Evolutionary conservation across 2,797 vertebrate species (phyloP).

Genomic region (Epinephelus malabaricus): DNA sequence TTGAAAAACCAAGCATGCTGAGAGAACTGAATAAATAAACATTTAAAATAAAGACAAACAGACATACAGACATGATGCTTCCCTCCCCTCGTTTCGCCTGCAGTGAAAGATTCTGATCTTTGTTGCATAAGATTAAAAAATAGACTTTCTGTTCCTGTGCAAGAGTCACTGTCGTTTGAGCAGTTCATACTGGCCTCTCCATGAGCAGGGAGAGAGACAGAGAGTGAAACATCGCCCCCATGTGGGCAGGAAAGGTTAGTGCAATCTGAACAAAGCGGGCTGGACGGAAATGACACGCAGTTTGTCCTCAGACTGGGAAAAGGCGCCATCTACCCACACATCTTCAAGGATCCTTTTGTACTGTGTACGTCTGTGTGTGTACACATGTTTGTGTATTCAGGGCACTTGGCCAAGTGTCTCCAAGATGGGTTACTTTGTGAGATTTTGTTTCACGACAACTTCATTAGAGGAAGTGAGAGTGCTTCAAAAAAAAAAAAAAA

Average conservation of each 20-base stretch:
- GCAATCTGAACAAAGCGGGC: slow-evolving; percentile 74
- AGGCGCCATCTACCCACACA: neutral
- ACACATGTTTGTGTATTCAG: slow-evolving; percentile 5
- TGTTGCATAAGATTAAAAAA: slow-evolving; percentile 80
- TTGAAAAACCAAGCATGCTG: slow-evolving; percentile 44
- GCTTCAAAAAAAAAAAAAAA: neutral
- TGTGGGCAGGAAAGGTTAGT: slow-evolving; percentile 73
- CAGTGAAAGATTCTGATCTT: slow-evolving; percentile 57
- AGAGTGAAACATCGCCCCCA: slow-evolving; percentile 63
- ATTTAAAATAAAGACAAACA: slow-evolving; percentile 33
- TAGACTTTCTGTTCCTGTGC: slow-evolving; percentile 73
- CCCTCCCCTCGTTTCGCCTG: slow-evolving; percentile 35
- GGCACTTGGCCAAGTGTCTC: slow-evolving; percentile 44
- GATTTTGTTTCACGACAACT: slow-evolving; percentile 42
- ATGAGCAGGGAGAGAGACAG: slow-evolving; percentile 6
- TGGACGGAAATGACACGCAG: slow-evolving; percentile 66
- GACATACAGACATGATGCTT: slow-evolving; percentile 25
- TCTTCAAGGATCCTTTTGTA: slow-evolving; percentile 20
- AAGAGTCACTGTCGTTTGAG: slow-evolving; percentile 67
- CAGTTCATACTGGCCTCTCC: slow-evolving; percentile 57
- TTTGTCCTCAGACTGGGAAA: slow-evolving; percentile 32
- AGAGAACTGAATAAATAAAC: slow-evolving; percentile 70
- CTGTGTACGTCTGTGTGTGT: neutral
- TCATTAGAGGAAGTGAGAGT: slow-evolving; percentile 29
- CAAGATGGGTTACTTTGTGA: slow-evolving; percentile 12